Base-by-base conservation (phyloP, 2,797 vertebrate genomes). In the Serranus cabrilla region DNA sequence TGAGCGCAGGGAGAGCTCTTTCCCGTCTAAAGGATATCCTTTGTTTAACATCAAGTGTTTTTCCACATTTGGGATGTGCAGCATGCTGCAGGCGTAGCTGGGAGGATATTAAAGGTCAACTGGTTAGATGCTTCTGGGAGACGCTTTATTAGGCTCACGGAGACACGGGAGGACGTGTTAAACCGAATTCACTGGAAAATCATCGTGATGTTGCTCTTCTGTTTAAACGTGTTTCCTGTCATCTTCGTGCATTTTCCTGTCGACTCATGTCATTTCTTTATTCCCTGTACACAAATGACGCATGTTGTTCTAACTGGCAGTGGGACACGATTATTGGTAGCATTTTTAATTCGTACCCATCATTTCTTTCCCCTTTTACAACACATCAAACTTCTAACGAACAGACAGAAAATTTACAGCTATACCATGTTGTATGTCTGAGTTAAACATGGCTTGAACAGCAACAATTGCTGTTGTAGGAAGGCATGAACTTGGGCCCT, bases 11-110 rank as follows among this genome's bases (percentile, higher is more conserved):
- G 74, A 79, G 82, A 52, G 67, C 45, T 80, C 80, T 66, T 76
- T 85, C 88, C 91, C 17, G 69, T 79, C 89, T 69, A 86, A 91
- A 93, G 94, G 94, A 95, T 90, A 92, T 96, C 94, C 94, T 94
- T 93, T 95, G 92, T 95, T 95, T 90, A 92, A 91, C 85, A 86
- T 85, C 43, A 87, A 90, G 64, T 92, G 84, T 91, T 92, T 94
- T 93, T 94, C 91, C 89, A 92, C 90, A 57, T 81, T 68, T 89
- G 77, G 87, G 83, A 79, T 82, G 79, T 83, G 75, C 56, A 50
- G 79, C 49, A 82, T 18, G 51, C 69, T 74, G 63, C 58, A 65
- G 62, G 23, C 61, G 83, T 40, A 60, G 66, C 79, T 11, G 31
- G 43, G 56, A 82, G 65, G 79, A 82, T 65, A 74, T 69, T 49